These are phyloP conservation scores for Dioctria linearis DNA, from an alignment of 2,888 invertebrate genomes.

Conservation along the genomic window DNA sequence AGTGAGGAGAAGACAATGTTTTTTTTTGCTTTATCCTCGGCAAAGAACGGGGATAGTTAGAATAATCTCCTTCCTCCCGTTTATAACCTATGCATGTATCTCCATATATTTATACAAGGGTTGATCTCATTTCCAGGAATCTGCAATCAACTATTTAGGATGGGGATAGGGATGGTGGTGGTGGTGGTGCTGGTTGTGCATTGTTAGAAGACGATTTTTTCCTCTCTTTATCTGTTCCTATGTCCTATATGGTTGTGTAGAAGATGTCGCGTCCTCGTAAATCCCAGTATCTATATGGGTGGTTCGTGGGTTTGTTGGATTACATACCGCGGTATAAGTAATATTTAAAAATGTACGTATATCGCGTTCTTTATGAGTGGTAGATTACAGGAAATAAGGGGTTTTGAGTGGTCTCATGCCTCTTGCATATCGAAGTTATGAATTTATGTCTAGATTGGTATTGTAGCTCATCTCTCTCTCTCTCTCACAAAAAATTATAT, in stretches of 20 bases:
- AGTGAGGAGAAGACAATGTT: constrained; percentile 39
- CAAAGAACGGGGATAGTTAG: constrained; percentile 37
- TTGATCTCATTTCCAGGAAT: constrained; percentile 48
- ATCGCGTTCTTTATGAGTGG: constrained; percentile 2
- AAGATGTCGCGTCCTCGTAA: not conserved
- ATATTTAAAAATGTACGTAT: not conserved
- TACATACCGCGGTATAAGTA: not conserved
- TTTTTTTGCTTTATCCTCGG: not conserved
- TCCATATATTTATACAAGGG: constrained; percentile 47
- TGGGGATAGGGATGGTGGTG: constrained; percentile 19
- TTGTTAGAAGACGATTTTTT: not conserved
- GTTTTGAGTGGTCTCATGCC: not conserved
- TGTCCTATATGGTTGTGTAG: not conserved
- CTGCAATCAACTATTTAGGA: constrained; percentile 43
- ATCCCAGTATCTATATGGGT: constrained; percentile 31
- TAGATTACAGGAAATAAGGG: not conserved
- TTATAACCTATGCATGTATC: constrained; percentile 27
- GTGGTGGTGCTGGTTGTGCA: too few species aligned
- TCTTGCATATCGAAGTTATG: not conserved
- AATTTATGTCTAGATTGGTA: constrained; percentile 46
- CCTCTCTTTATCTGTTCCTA: not conserved
- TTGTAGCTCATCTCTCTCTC: constrained; percentile 24
- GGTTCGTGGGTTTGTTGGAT: constrained; percentile 4
- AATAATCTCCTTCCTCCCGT: constrained; percentile 14
- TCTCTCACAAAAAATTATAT: not conserved